Percentiles rank a stretch among this genome's conserved stretches.
These are phyloP conservation scores for Cephonodes hylas DNA, from an alignment of 2,888 invertebrate species.

Conservation along the genomic window DNA sequence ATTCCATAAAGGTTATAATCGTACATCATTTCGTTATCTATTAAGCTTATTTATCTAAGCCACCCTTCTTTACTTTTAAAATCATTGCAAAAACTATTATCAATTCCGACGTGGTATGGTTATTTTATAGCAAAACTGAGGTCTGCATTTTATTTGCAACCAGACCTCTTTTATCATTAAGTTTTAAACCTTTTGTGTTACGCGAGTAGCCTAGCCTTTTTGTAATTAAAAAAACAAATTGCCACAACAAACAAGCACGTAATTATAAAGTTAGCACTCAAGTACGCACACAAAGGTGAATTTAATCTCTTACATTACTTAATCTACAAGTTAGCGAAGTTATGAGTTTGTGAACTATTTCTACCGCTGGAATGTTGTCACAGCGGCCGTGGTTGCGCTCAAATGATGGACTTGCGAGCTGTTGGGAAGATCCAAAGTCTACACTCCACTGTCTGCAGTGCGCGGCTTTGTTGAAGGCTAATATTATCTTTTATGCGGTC, in stretches of 20 bases:
- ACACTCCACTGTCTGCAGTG: not conserved
- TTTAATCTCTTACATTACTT: conserved; percentile 57
- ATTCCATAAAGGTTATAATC: too few relatives aligned
- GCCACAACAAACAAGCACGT: not conserved
- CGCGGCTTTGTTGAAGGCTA: not conserved
- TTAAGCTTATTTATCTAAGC: too few relatives aligned
- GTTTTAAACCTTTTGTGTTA: too few relatives aligned
- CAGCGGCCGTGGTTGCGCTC: conserved; percentile 22
- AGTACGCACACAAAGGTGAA: conserved; percentile 30
- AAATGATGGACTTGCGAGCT: not conserved
- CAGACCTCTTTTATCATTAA: too few relatives aligned
- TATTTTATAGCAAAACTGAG: too few relatives aligned
- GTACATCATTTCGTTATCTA: too few relatives aligned
- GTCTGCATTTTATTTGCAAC: too few relatives aligned
- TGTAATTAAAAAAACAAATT: not conserved
- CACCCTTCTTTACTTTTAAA: too few relatives aligned
- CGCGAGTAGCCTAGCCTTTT: too few relatives aligned
- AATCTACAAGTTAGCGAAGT: conserved; percentile 37
- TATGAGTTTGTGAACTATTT: conserved; percentile 54
- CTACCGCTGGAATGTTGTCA: conserved; percentile 51
- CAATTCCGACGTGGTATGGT: too few relatives aligned
- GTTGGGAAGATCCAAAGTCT: not conserved
- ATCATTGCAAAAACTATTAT: too few relatives aligned
- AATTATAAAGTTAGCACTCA: not conserved
- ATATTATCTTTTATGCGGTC: not conserved